Conservation (phyloP, 2,888 invertebrate genomes). For the Platycnemis pennipes region DNA sequence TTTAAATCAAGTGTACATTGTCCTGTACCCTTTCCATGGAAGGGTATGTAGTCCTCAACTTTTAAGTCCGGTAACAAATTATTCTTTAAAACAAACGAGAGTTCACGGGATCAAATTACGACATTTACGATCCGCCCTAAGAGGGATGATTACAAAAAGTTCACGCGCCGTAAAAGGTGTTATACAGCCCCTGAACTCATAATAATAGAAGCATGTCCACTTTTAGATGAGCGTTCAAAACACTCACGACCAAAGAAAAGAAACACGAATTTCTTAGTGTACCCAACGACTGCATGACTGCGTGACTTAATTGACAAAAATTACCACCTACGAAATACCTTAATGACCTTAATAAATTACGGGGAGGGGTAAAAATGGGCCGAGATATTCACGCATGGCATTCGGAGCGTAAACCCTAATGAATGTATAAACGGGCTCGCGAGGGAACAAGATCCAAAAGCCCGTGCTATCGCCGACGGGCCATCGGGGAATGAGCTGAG, state of each 20-base stretch:
- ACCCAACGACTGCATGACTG: neutral
- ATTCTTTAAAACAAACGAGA: no score
- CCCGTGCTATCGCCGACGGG: neutral
- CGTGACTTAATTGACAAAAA: constrained; percentile 28
- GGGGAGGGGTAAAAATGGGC: neutral
- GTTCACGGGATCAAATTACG: no score
- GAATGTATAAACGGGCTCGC: neutral
- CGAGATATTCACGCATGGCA: neutral
- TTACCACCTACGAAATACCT: neutral
- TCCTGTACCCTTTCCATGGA: no score
- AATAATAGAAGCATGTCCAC: neutral
- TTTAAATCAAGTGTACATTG: no score
- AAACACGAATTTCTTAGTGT: neutral
- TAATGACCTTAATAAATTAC: neutral
- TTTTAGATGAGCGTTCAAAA: neutral
- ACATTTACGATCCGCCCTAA: no score
- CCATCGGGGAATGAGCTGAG: neutral
- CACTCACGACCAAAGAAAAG: neutral
- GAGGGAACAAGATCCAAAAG: neutral
- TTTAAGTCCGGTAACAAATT: no score
- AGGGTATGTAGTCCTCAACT: no score
- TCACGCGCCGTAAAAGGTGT: neutral
- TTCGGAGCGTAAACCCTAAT: neutral
- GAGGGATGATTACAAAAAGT: no score
- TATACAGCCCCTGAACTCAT: neutral